Evolutionary conservation across 2,113 vertebrate species (phyloP), one percentile per base, ranked within the genome.

Genomic region (Felis chaus): DNA sequence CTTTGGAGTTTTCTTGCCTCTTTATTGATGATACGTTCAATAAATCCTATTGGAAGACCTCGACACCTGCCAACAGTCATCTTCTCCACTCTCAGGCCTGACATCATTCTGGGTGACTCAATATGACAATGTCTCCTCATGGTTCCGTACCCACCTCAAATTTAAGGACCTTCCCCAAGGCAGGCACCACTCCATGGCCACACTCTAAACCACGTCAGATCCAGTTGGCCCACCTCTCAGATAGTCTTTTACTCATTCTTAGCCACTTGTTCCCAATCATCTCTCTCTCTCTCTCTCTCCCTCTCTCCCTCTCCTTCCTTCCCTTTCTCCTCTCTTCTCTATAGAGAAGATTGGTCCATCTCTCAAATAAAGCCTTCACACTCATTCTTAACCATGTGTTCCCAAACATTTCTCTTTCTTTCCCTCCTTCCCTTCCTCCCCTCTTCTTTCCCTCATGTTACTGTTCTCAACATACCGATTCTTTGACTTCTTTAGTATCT

Each of bases 41-140:
- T 80, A 78, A 97, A 68, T 66, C 39, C n/a, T 90, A 27, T 7
- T 4, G 1, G 33, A 78, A 78, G 71, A 76, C 50, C n/a, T 89
- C 79, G 41, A 31, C 50, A 81, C 95, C n/a, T 82, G 48, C 66
- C 39, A 7, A n/a, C 4, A 79, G n/a, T 69, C 57, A 73, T 94
- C n/a, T 50, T 94, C 71, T 96, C 89, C 89, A 95, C 36, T 36
- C 50, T 95, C 19, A 27, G 48, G 41, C 53, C 25, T 97, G 90
- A 96, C 10, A 19, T 92, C 84, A 85, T 74, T 50, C 63, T 57
- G 71, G 57, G 19, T 96, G 89, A 96, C 94, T 96, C 53, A 61
- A 16, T 73, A 4, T 69, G 73, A 74, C 48, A 89, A 11, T 27
- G 27, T 82, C 0, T 0, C 63, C 57, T 81, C 50, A 66, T 36